Base-by-base conservation (phyloP, 2,888 invertebrate genomes). In the Falcaria lacertinaria region DNA sequence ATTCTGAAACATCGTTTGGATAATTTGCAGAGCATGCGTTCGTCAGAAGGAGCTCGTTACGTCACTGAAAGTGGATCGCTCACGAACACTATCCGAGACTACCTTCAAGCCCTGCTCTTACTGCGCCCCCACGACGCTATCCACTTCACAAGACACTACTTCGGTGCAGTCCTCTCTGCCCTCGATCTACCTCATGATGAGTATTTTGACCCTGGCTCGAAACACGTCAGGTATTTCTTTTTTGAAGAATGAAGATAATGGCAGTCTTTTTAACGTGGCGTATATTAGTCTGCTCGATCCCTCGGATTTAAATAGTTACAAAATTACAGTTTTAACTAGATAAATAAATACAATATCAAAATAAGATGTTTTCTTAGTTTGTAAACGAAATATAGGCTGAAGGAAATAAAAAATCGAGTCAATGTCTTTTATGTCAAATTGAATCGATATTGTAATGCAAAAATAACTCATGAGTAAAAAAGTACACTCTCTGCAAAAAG, bases 21-120 rank as follows among this genome's bases (percentile, higher is more conserved):
- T n/a, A n/a, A n/a, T n/a, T 42, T 39, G 1, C 68, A 91, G 91
- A 80, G 83, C 34, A 65, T 73, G 16, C 77, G 86, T 19, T 71
- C 87, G 14, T 80, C 88, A 17, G 87, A 90, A 63, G 89, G 90
- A 42, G 90, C 82, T 38, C 86, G 91, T n/a, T 93, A 92, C 69
- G 66, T 92, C 41, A 71, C 77, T 1, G 91, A 91, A 55, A 91
- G 90, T 52, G 91, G 91, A 0, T 90, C 91, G 48, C 72, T 93
- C 28, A 88, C 91, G 17, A 78, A 86, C 22, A 72, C 91, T 13
- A 78, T 93, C 8, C 83, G 89, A 0, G 93, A 93, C 67, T 93
- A 92, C 54, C 80, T 92, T 11, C 91, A 91, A 60, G 82, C 90
- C 0, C 74, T 93, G 42, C 75, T 93, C 32, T 64, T 91, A 28